Conservation (phyloP, 2,113 vertebrate genomes). For the Cisticola juncidis region DNA sequence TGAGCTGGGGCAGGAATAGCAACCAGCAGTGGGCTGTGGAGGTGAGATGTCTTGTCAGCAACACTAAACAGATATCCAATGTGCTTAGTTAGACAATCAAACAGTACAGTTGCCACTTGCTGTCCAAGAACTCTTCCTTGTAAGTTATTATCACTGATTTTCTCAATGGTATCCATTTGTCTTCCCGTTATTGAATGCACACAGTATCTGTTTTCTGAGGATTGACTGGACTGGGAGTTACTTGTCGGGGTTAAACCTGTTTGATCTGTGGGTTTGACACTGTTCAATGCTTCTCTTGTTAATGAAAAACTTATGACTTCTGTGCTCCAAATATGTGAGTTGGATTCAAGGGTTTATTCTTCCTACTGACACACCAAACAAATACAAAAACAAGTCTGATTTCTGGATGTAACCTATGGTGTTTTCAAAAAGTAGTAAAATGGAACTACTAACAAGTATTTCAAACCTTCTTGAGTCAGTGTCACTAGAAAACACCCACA, state of each 20-base stretch:
- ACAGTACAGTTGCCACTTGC: not conserved
- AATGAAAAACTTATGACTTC: not conserved
- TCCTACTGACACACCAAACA: not conserved
- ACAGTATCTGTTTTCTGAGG: not conserved
- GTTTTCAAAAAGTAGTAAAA: not conserved
- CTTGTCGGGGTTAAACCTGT: not conserved
- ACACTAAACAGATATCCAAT: not conserved
- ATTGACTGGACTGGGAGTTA: not conserved
- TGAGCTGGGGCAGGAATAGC: not conserved
- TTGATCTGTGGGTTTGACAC: not conserved
- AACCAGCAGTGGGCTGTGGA: not conserved
- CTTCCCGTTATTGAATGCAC: not conserved
- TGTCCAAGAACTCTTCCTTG: not conserved
- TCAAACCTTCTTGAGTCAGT: not conserved
- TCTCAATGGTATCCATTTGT: not conserved
- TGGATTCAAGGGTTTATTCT: not conserved
- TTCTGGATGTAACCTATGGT: not conserved
- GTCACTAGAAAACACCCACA: not conserved
- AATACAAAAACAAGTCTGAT: not conserved
- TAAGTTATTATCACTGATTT: not conserved
- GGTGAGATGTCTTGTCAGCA: not conserved
- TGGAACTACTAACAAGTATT: not conserved
- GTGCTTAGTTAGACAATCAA: not conserved
- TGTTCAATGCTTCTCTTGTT: not conserved
- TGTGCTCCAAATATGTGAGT: not conserved